A percentile compares a stretch with the other conserved stretches of the same genome.
Conservation (phyloP, 2,888 invertebrate species). For the Drosophila hawaiiensis region DNA sequence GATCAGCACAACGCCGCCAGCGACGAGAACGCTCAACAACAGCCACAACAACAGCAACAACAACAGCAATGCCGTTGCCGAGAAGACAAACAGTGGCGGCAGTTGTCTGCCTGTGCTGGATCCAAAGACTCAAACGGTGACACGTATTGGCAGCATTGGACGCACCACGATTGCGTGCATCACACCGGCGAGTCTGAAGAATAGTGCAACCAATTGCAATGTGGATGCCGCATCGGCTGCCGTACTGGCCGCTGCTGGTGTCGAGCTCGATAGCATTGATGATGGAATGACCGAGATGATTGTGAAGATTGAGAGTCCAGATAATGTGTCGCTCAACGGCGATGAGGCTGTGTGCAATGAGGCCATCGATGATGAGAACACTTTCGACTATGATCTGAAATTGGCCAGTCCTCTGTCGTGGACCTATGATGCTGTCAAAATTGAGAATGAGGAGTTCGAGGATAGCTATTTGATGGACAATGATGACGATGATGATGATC, state of each 20-base stretch:
- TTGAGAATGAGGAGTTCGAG: conserved; percentile 84
- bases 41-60: conserved; percentile 25
- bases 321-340: conserved; percentile 72
- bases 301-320: conserved; percentile 83
- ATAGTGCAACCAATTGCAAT: conserved; percentile 68
- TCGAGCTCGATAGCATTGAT: conserved; percentile 81
- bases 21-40: conserved; percentile 44
- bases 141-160: conserved; percentile 83
- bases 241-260: conserved; percentile 80
- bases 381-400: conserved; percentile 84
- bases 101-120: conserved; percentile 46
- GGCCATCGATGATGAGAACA: conserved; percentile 76
- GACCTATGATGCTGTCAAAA: conserved; percentile 84
- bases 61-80: conserved; percentile 19
- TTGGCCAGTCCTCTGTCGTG: conserved; percentile 85
- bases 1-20: conserved; percentile 37
- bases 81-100: conserved; percentile 33
- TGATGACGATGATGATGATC: conserved; percentile 82
- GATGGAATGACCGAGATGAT: conserved; percentile 83
- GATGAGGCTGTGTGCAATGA: conserved; percentile 79
- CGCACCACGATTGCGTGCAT: conserved; percentile 83
- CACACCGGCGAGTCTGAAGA: conserved; percentile 71
- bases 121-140: conserved; percentile 70
- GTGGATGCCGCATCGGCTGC: conserved; percentile 79
- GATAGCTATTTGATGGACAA: conserved; percentile 82